These are phyloP conservation scores for Eristalis arbustorum DNA, from an alignment of 2,888 invertebrate species.

Conservation along the genomic window DNA sequence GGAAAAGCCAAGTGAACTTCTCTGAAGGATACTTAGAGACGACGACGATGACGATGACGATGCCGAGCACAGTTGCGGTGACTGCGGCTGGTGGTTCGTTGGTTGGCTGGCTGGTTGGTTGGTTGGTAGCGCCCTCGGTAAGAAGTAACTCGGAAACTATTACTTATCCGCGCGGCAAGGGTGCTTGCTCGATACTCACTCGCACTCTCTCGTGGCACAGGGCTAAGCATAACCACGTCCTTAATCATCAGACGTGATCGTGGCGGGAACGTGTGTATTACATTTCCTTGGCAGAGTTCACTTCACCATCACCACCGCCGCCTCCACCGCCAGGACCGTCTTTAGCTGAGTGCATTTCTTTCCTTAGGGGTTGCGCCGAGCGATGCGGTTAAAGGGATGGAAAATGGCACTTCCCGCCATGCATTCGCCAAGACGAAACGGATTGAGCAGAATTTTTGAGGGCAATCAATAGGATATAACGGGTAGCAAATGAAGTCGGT, in stretches of 20 bases:
- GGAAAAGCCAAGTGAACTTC: conserved; percentile 3
- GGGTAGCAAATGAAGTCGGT: conserved; percentile 68
- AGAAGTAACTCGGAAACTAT: conserved; percentile 56
- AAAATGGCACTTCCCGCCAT: conserved; percentile 16
- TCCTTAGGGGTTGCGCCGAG: conserved; percentile 41
- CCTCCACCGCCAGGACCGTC: neutral
- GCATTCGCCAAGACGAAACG: conserved; percentile 10
- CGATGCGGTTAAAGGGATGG: conserved; percentile 47
- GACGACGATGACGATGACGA: too few relatives aligned
- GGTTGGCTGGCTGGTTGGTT: neutral
- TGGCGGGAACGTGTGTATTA: conserved; percentile 66
- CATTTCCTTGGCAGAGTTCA: conserved; percentile 48
- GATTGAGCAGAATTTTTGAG: conserved; percentile 65
- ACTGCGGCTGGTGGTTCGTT: neutral
- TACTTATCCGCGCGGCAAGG: conserved; percentile 56
- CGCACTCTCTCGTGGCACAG: neutral
- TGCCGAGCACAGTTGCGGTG: neutral
- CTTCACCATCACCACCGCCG: neutral
- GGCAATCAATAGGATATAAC: conserved; percentile 67
- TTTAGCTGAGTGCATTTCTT: conserved; percentile 46
- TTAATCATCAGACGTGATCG: conserved; percentile 67
- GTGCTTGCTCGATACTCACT: neutral
- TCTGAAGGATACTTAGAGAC: conserved; percentile 32
- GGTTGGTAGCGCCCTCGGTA: conserved; percentile 12
- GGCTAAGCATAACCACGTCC: conserved; percentile 61